Evolutionary conservation across 2,888 invertebrate species (phyloP), one percentile per base, ranked within the genome.

Genomic region (Callinectes sapidus): DNA sequence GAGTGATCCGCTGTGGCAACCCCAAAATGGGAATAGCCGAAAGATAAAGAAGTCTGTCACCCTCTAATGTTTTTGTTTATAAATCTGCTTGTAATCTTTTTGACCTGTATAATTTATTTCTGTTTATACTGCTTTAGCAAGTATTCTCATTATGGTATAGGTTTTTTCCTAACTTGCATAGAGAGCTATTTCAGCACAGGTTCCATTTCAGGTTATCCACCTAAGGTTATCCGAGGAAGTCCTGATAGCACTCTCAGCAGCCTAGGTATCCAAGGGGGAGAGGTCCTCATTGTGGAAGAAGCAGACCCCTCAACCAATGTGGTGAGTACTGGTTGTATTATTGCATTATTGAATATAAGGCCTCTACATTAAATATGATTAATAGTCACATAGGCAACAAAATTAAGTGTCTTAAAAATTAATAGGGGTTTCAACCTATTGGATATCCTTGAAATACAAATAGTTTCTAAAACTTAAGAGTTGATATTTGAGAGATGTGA

Each of bases 281-380:
- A 94, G 28, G 90, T 94, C 35, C 77, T 94, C 48, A 94, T 94
- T 42, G 92, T 94, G 86, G 94, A 94, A 88, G 93, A 93, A 16
- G 89, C 90, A 81, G 92, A 93, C 39, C 86, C 92, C 6, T 89
- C 92, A 89, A 35, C 32, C 55, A 55, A 32, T 32, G 28, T 35
- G 54, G 55, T 35, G 14, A 35, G 55, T 61, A 87, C 18, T 32
- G 13, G 18, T 39, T 32, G 18, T 54, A 3, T 54, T 54, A 87
- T 28, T 39, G 2, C 81, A 28, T 32, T 81, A 5, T 23, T 87
- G 0, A n/a, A 28, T 16, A 28, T 87, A 0, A 54, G 32, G 2
- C 81, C 16, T 81, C n/a, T 1, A 32, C 35, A 35, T 35, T 81
- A 81, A 2, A 48, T 48, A 48, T 48, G 10, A 48, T 10, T 48